Evolutionary conservation across 2,113 vertebrate genomes (phyloP).

Genomic region (Tretioscincus oriximinensis): DNA sequence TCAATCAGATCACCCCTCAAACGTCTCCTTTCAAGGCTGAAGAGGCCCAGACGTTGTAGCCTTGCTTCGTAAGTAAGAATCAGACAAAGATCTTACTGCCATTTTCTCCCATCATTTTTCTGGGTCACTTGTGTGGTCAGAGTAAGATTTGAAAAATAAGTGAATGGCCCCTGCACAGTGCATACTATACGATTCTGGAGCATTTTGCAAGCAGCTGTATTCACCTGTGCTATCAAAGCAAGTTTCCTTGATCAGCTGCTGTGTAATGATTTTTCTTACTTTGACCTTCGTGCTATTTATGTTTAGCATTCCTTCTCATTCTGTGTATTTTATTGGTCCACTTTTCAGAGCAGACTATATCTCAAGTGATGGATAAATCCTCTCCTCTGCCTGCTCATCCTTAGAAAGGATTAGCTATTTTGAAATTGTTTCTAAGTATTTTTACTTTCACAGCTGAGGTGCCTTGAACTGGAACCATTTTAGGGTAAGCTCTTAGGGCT

Average conservation of each 20-base stretch:
- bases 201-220: conserved; percentile 4
- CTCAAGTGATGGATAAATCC: conserved; percentile 3
- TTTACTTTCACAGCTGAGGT: background rate
- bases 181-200: background rate
- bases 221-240: background rate
- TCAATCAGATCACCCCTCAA: too few species aligned
- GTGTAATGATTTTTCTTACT: conserved; percentile 6
- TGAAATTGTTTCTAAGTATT: conserved; percentile 6
- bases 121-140: conserved; percentile 7
- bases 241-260: background rate
- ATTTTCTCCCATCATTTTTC: background rate
- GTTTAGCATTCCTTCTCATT: background rate
- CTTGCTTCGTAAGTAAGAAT: too few species aligned
- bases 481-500: background rate
- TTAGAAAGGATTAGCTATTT: conserved; percentile 4
- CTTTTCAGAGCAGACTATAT: background rate
- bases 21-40: too few species aligned
- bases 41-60: too few species aligned
- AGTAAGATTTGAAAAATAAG: conserved; percentile 2
- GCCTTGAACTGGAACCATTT: background rate
- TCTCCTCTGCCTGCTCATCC: background rate
- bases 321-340: background rate
- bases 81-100: background rate
- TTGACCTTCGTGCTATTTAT: conserved; percentile 9
- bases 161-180: background rate